phyloP scores from a whole-genome alignment of 2,797 vertebrate species.

The Lepus oiostolus region DNA sequence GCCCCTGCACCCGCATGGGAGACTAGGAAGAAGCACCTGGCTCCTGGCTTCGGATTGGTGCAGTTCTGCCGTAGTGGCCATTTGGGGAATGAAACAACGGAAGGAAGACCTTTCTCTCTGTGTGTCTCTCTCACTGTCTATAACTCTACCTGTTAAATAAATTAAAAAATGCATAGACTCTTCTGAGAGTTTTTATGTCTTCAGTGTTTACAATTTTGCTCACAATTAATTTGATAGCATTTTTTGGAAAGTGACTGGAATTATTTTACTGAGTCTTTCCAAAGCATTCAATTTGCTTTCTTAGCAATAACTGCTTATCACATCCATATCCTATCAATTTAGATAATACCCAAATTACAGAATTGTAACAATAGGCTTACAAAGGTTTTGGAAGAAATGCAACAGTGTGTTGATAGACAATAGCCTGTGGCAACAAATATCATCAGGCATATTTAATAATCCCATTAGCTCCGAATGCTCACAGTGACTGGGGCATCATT shows the following conservation, averaged over 20 bases:
- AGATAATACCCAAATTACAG: neutral
- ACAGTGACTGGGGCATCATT: neutral
- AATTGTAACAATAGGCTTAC: neutral
- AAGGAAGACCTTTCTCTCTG: too few species aligned
- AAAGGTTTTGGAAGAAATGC: slow-evolving; percentile 14
- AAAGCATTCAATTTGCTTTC: slow-evolving; percentile 6
- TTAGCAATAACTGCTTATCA: neutral
- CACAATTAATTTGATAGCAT: neutral
- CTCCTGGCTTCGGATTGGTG: too few species aligned
- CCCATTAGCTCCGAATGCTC: neutral
- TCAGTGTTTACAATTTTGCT: slow-evolving; percentile 12
- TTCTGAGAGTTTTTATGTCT: slow-evolving; percentile 20
- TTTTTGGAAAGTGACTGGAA: neutral
- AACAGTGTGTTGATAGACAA: neutral
- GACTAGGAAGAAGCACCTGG: too few species aligned
- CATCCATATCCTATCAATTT: neutral
- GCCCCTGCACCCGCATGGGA: too few species aligned
- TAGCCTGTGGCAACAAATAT: neutral
- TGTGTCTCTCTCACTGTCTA: too few species aligned
- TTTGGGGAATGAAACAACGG: too few species aligned
- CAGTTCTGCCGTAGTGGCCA: too few species aligned
- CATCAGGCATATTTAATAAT: neutral
- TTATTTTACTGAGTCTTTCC: slow-evolving; percentile 10
- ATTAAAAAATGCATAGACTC: neutral
- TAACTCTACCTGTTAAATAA: too few species aligned